These are phyloP conservation scores for Cheilinus undulatus DNA, from an alignment of 2,113 vertebrate species.

Conservation along the genomic window DNA sequence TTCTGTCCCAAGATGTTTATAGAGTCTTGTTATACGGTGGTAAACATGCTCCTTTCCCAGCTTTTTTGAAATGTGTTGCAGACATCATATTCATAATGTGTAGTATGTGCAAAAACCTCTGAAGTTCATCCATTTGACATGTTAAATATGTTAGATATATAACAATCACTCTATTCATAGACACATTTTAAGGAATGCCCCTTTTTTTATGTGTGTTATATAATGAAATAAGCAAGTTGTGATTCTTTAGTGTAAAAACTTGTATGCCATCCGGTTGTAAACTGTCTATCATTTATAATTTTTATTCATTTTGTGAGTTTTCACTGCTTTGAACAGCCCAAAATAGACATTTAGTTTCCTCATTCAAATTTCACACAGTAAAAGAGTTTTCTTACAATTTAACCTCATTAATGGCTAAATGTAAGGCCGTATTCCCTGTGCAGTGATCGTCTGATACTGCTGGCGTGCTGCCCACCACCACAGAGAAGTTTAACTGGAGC, in stretches of 20 bases:
- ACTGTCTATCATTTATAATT: not conserved
- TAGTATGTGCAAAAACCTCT: too few species aligned
- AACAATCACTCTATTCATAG: too few species aligned
- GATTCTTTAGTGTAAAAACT: not conserved
- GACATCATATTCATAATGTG: too few species aligned
- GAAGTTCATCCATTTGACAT: too few species aligned
- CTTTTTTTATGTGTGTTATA: too few species aligned
- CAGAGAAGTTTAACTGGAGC: not conserved
- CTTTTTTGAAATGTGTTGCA: too few species aligned
- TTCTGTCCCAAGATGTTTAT: too few species aligned
- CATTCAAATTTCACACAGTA: not conserved
- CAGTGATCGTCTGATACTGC: not conserved
- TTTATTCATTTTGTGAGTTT: not conserved
- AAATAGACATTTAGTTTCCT: not conserved
- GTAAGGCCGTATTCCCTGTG: not conserved
- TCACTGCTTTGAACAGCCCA: not conserved
- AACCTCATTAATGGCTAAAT: not conserved
- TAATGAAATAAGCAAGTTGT: too few species aligned
- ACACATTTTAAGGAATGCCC: too few species aligned
- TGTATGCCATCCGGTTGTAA: not conserved
- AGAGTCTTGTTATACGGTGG: too few species aligned
- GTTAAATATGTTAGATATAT: too few species aligned
- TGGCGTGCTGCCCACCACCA: not conserved
- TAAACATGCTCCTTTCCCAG: too few species aligned
- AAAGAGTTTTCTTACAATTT: not conserved